These are phyloP conservation scores for Sipha maydis DNA, from an alignment of 2,888 invertebrate species.

Conservation along the genomic window DNA sequence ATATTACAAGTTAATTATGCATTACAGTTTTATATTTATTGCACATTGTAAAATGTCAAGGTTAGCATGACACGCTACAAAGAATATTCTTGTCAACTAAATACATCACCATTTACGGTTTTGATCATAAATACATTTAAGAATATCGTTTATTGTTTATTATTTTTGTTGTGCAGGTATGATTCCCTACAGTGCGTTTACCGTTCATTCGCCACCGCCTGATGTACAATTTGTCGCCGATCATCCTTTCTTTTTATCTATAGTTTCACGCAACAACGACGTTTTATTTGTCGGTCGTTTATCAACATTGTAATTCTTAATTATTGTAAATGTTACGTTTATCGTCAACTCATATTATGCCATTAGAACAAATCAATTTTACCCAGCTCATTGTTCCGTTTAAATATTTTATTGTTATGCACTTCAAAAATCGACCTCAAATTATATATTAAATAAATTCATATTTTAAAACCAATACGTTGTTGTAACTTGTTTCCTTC, in stretches of 20 bases:
- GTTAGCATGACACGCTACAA: neutral
- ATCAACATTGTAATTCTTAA: neutral
- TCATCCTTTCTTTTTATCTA: conserved; percentile 67
- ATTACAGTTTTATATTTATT: neutral
- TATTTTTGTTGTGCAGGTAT: neutral
- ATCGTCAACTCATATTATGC: neutral
- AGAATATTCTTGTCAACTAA: neutral
- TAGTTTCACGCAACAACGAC: neutral
- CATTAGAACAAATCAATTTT: neutral
- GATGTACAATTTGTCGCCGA: conserved; percentile 66
- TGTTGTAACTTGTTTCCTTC: neutral
- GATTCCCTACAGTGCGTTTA: neutral
- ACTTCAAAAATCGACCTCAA: neutral
- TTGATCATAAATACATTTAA: neutral
- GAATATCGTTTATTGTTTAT: neutral
- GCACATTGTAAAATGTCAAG: neutral
- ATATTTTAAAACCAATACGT: neutral
- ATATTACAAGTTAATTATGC: neutral
- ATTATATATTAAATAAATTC: neutral
- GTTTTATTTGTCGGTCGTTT: neutral
- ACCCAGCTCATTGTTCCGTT: neutral
- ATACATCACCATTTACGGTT: neutral
- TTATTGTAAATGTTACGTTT: neutral
- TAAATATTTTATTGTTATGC: neutral
- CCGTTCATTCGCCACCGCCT: neutral